Percentiles rank a stretch among this genome's conserved stretches.
Evolutionary conservation across 2,113 vertebrate genomes (phyloP).

Genomic region (Phyllopteryx taeniolatus): DNA sequence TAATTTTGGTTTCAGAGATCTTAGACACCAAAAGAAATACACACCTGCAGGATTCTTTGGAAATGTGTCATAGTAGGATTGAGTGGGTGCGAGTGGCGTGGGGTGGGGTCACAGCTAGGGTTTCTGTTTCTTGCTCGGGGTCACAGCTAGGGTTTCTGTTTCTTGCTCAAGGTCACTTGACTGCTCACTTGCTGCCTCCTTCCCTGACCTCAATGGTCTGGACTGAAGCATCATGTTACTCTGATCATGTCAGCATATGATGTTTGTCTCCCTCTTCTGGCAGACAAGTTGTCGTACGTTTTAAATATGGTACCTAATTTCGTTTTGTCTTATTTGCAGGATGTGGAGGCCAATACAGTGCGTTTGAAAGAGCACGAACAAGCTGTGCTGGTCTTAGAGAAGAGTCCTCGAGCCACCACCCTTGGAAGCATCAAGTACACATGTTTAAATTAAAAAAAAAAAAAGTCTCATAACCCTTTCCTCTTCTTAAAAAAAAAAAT

Average conservation of each 20-base stretch:
- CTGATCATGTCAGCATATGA: background rate
- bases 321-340: constrained; percentile 75
- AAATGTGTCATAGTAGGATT: too few species aligned
- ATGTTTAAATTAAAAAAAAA: background rate
- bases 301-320: background rate
- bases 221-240: background rate
- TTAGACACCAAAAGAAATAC: too few species aligned
- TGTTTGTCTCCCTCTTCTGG: constrained; percentile 53
- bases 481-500: too few species aligned
- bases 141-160: background rate
- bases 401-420: constrained; percentile 86
- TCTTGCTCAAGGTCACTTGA: background rate
- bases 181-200: background rate
- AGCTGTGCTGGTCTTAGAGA: constrained; percentile 95
- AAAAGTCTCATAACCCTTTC: background rate
- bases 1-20: too few species aligned
- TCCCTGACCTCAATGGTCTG: background rate
- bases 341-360: constrained; percentile 97
- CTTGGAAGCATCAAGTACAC: constrained; percentile 81
- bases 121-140: background rate
- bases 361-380: constrained; percentile 97
- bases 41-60: too few species aligned
- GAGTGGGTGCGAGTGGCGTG: too few species aligned
- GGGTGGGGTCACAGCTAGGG: background rate
- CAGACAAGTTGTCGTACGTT: constrained; percentile 7